phyloP scores from a whole-genome alignment of 35 echinoderm and acorn worm genomes.

The Apostichopus japonicus region DNA sequence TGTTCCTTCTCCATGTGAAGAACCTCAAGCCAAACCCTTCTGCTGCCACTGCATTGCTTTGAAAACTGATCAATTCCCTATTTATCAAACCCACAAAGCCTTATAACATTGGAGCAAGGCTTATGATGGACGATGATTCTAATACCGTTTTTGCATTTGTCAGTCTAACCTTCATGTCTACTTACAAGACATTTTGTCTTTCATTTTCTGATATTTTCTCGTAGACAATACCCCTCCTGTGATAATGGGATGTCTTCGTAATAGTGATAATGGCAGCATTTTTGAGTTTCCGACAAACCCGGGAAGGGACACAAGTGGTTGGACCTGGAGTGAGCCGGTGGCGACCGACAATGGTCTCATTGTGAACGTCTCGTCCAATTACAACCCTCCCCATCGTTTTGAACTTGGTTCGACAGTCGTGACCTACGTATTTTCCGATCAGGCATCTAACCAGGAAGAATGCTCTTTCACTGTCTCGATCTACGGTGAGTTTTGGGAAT shows the following conservation, averaged over 20 bases:
- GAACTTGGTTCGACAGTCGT: conserved; percentile 36
- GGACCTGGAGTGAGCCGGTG: conserved; percentile 34
- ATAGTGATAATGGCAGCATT: neutral
- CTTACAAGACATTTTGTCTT: too few relatives aligned
- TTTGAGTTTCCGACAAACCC: neutral
- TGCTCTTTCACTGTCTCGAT: conserved; percentile 44
- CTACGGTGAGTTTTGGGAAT: neutral
- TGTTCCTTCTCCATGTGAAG: too few relatives aligned
- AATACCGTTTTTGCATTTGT: too few relatives aligned
- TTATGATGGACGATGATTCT: too few relatives aligned
- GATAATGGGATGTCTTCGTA: neutral
- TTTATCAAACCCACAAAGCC: too few relatives aligned
- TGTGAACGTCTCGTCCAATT: conserved; percentile 5
- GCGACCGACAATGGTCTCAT: conserved; percentile 40
- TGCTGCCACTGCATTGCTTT: too few relatives aligned
- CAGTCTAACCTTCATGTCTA: too few relatives aligned
- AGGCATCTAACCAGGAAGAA: neutral
- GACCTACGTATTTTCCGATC: conserved; percentile 37
- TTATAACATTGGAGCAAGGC: too few relatives aligned
- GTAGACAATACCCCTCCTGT: conserved; percentile 2
- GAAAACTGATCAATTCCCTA: too few relatives aligned
- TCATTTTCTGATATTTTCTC: neutral
- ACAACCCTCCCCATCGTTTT: conserved; percentile 27
- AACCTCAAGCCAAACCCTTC: too few relatives aligned
- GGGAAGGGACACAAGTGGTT: neutral